These are phyloP conservation scores for Axis porcinus DNA, from an alignment of 2,113 vertebrate species.

Conservation along the genomic window DNA sequence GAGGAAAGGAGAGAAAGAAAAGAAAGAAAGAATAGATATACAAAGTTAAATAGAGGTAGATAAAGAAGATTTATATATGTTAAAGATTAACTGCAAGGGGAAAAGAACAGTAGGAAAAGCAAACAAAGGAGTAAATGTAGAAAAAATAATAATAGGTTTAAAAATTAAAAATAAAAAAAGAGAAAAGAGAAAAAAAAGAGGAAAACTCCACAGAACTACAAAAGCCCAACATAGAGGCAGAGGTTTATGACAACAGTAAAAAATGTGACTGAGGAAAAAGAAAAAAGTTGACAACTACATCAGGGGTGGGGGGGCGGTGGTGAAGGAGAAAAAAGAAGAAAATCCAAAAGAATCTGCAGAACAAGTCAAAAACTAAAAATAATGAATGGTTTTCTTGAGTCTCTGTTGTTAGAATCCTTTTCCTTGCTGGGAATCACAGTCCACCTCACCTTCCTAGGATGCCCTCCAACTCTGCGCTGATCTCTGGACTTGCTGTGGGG, in stretches of 20 bases:
- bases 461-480: neutral
- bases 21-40: no score
- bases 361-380: neutral
- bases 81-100: no score
- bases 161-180: no score
- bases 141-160: no score
- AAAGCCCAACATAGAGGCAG: neutral
- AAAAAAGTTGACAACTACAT: neutral
- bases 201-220: neutral
- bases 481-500: neutral
- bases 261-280: neutral
- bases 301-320: accelerated
- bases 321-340: accelerated
- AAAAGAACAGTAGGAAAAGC: no score
- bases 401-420: neutral
- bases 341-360: neutral
- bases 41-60: no score
- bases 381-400: neutral
- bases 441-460: neutral
- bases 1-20: no score
- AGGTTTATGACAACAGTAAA: neutral
- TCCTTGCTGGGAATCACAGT: neutral
- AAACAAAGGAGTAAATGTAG: no score
- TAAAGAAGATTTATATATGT: no score
- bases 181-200: no score